Base-by-base conservation (phyloP, 2,888 invertebrate species). In the Lycia hirtaria region DNA sequence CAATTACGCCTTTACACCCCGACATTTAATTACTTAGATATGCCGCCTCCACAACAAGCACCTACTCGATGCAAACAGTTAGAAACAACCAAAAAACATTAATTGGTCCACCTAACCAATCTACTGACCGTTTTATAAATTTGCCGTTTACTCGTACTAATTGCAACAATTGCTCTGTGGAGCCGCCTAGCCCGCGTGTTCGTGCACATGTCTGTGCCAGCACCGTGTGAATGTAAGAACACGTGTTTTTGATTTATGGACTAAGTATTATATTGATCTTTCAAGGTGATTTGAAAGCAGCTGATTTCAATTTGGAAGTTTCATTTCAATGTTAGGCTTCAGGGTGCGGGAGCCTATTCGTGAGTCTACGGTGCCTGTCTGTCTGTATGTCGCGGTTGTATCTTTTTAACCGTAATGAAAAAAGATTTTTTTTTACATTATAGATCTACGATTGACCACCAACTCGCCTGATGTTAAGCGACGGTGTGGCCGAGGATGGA, bases 31-130 rank as follows among this genome's bases (percentile, higher is more conserved):
- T n/a, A n/a, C n/a, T n/a, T n/a, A n/a, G n/a, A n/a, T n/a, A n/a
- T n/a, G 2, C 4, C 22, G 38, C 15, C 12, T 7, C 15, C 7
- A 22, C 22, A 7, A 5, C 38, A 3, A 4, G 22, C 38, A 3
- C 22, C 24, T 9, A 15, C 40, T 4, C 22, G 1, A 35, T 3
- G 9, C 10, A 35, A 37, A 15, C 22, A 22, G n/a, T n/a, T 38
- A 5, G 26, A 41, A 26, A 10, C 26, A 10, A 15, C 26, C 24
- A 24, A 41, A 41, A 40, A 41, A 26, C 26, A 1, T 15, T 26
- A 41, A 41, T 41, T 28, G 26, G 24, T 5, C 22, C 24, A 40
- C 28, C 20, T 43, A 43, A 17, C 17, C 44, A 44, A 44, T 44
- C 44, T 44, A 44, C 19, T 12, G 26, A 12, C 2, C 44, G 12